Base-by-base conservation (phyloP, 2,888 invertebrate genomes). In the Himalopsyche japonica region DNA sequence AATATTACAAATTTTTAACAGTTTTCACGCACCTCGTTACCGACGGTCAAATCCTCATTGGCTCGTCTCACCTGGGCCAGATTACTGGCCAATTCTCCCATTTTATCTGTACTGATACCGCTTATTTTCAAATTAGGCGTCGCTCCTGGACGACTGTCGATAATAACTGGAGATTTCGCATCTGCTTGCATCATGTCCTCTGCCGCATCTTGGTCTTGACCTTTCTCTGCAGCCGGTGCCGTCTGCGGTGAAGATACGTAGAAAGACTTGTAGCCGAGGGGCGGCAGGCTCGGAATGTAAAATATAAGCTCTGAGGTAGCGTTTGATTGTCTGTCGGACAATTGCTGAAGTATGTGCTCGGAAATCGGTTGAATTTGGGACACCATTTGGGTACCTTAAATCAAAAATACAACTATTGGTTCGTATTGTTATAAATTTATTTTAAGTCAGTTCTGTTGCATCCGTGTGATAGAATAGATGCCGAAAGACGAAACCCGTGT, bases 271-370 rank as follows among this genome's bases (percentile, higher is more conserved):
- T 94, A 94, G 0, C 96, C 96, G 0, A 96, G 89, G 0, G 96
- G 91, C 0, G 96, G 95, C 1, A 96, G 88, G 3, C 94, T 89
- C 4, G 89, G 88, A 0, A 95, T 95, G n/a, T 92, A 88, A 89
- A 98, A 97, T 0, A 97, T 91, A 0, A 97, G 89, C 88, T 97
- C 97, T 87, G 93, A 92, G 0, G 91, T 93, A 0, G 97, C 95
- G 3, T 87, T 89, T 0, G 95, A 95, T 0, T 88, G 82, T 48
- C 97, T 91, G 0, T 94, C 94, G 2, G 34, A 15, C n/a, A 87
- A 43, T 76, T 86, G 87, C 15, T 80, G 10, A 12, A 49, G 30
- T 0, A 76, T 48, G 43, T 78, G 47, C 7, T 90, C 88, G 0
- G 96, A 93, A 85, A 97, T 91, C 0, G 95, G 94, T 0, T 95